Base-by-base conservation (phyloP, 2,113 vertebrate species). In the Actenoides lindsayi region DNA sequence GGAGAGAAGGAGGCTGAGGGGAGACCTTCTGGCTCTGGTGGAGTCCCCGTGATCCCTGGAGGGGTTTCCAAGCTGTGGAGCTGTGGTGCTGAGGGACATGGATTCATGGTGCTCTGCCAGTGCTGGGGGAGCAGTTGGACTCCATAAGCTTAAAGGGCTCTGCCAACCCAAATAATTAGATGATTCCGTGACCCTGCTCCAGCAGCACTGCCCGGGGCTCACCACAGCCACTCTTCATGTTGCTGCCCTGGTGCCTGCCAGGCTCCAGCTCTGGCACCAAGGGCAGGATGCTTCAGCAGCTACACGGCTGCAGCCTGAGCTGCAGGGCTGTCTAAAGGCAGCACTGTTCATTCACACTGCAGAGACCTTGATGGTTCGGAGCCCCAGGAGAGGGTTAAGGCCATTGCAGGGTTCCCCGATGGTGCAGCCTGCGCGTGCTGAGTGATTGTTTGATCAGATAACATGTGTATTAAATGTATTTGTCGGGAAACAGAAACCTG, bases 311-410 rank as follows among this genome's bases (percentile, higher is more conserved):
- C 91, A 62, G 80, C 56, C 77, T 27, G 53, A 27, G 6, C 79
- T 50, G 16, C 5, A 1, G 2, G 15, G 1, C 37, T 56, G 15
- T 44, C 13, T 5, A 4, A 42, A 33, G 0, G 2, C 16, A 30
- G 48, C 11, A 1, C 35, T 3, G 1, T 9, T 68, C 16, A 21
- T 68, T 54, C 37, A 10, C 60, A 37, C n/a, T 2, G 16, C 51
- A 23, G 75, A 39, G 76, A 18, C 35, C 3, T 53, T 68, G 23
- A 2, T 6, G 10, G 3, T 13, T 2, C 53, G n/a, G 4, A 68
- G 48, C 30, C 35, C 28, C 37, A 11, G 42, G 60, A 56, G 12
- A 0, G 10, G 39, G 73, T 24, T 70, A 44, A 25, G 5, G 56
- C 62, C 62, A 50, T 57, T 2, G 11, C 0, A 14, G 70, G 35